Base-by-base conservation (phyloP, 2,888 invertebrate species). In the Mellilla xanthometata region DNA sequence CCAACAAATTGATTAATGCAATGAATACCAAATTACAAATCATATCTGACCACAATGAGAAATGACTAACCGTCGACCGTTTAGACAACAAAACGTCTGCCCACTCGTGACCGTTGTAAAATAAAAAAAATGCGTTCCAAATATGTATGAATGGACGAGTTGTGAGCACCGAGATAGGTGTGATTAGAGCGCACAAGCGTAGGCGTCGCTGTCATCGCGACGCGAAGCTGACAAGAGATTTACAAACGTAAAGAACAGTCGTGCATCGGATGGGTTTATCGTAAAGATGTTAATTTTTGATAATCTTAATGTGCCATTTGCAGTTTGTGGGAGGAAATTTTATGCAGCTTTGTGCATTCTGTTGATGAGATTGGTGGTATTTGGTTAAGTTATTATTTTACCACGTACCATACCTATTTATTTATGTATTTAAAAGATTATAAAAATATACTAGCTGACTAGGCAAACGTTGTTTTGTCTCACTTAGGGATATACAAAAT, bases 111-210 rank as follows among this genome's bases (percentile, higher is more conserved):
- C 59, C 68, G 66, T 63, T 68, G 66, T 41, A 40, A 65, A 68
- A 69, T 60, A 68, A 68, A 68, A 68, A 70, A 81, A 78, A 77
- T 71, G 56, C 72, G 60, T 68, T 73, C 72, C 74, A 77, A 76
- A 78, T 76, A 81, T 78, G 77, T 69, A 81, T 83, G 81, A 84
- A 84, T 84, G 82, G 76, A 78, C 75, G 68, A 57, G 62, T 65
- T 65, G 66, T 65, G 57, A 67, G 70, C 63, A 64, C 64, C 56
- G 63, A 76, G 80, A 82, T 82, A 84, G 80, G 80, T 83, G 81
- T 84, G 85, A 85, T 87, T 85, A 86, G 84, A 81, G 75, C 68
- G 40, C 69, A 72, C 74, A 84, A 84, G 88, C 85, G 87, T 7
- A 86, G 88, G 80, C 66, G 79, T 62, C 69, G 69, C 81, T 87